Percentiles rank a stretch among this genome's conserved stretches.
Conservation (phyloP, 92 coral and sea anemone species). For the Zoanthus solanderi region DNA sequence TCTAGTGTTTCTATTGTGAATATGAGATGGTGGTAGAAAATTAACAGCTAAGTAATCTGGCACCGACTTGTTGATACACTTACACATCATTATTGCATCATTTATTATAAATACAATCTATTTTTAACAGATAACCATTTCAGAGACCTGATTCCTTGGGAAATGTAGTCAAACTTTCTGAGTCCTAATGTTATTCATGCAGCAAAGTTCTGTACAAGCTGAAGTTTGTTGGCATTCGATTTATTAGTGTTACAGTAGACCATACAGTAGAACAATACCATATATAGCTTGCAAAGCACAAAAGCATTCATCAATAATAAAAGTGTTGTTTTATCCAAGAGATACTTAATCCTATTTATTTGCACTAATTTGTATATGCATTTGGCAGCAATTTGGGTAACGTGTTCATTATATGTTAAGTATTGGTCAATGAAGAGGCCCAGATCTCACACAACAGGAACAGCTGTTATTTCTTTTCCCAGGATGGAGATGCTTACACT, state of each 20-base stretch:
- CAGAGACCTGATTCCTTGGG: constrained; percentile 45
- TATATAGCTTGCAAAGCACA: background rate
- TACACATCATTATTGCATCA: constrained; percentile 42
- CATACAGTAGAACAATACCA: background rate
- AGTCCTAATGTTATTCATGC: background rate
- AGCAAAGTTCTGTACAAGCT: constrained; percentile 45
- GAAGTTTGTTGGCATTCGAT: constrained; percentile 16
- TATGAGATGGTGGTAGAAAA: background rate
- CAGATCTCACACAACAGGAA: background rate
- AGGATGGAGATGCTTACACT: background rate
- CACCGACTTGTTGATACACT: constrained; percentile 27
- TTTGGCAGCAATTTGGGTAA: background rate
- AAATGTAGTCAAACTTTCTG: constrained; percentile 52
- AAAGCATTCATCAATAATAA: background rate
- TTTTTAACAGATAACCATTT: background rate
- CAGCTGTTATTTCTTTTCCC: background rate
- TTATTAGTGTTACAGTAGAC: constrained; percentile 16
- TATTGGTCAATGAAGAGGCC: background rate
- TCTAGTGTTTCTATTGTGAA: constrained; percentile 38
- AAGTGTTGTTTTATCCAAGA: background rate
- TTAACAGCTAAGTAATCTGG: constrained; percentile 23
- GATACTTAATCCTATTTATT: background rate
- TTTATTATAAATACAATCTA: background rate
- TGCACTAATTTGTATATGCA: background rate
- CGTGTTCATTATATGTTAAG: background rate